Base-by-base conservation (phyloP, 2,113 vertebrate species). In the Nesoenas mayeri region DNA sequence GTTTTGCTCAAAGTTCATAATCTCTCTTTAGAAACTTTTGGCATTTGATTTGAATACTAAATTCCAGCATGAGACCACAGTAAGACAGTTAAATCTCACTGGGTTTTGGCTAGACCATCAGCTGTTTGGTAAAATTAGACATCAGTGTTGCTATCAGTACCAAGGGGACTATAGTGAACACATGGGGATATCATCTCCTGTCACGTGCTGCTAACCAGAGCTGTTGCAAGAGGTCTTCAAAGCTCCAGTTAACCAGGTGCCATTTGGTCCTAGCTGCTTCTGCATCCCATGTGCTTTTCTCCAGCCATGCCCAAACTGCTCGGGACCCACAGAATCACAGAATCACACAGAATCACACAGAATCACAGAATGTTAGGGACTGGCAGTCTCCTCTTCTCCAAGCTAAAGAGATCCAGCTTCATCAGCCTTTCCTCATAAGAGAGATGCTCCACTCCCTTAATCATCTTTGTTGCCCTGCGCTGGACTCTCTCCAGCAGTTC, bases 141-240 rank as follows among this genome's bases (percentile, higher is more conserved):
- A 78, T 20, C 82, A 38, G 19, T 9, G 20, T 25, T 81, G 44
- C 56, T 74, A 15, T 17, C 40, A 48, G 44, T 47, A 47, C 44
- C 44, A 47, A 47, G 44, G 17, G 44, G 44, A 47, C 44, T 47
- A 50, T 10, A 74, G 38, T 7, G 26, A 87, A 32, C 56, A 32
- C 3, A 8, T 6, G 2, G 19, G 13, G 12, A 28, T 57, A 79
- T 40, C 25, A 12, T 42, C 32, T 89, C 26, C 38, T 18, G 32
- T 13, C 0, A 0, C 5, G 10, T 3, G 9, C 32, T 22, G 22
- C 56, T 50, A 29, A 47, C 42, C 20, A 62, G 48, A 62, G 40
- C 16, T 69, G 32, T 51, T 83, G 19, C 42, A 79, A 72, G 42
- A 38, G 21, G 50, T 22, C 42, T 1, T 1, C 25, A 61, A 83